A percentile compares a stretch with the other conserved stretches of the same genome.
These are phyloP conservation scores for Megastigmus dorsalis DNA, from an alignment of 2,888 invertebrate genomes.

Conservation along the genomic window DNA sequence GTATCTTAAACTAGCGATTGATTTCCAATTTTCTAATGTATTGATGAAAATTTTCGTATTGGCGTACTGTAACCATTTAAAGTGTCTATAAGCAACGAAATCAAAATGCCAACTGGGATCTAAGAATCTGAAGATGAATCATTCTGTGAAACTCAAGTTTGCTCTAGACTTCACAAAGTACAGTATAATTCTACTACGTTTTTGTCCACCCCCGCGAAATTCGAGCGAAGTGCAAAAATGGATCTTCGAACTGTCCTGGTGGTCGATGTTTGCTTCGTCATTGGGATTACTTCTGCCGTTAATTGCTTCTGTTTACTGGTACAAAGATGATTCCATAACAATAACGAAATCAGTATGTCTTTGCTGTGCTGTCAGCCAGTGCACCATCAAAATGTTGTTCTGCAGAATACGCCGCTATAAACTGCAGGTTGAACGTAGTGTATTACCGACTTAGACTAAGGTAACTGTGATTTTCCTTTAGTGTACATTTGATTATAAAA, in stretches of 20 bases:
- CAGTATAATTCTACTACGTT: conserved; percentile 17
- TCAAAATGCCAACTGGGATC: neutral
- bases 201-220: conserved; percentile 28
- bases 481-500: too few relatives aligned
- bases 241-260: conserved; percentile 43
- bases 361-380: conserved; percentile 43
- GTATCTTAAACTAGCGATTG: neutral
- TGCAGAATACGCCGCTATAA: conserved; percentile 43
- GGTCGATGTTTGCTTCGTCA: conserved; percentile 33
- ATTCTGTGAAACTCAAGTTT: neutral
- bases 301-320: conserved; percentile 19
- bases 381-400: conserved; percentile 33
- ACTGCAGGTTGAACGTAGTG: conserved; percentile 56
- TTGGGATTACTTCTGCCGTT: conserved; percentile 50
- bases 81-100: neutral
- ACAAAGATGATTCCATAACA: conserved; percentile 44
- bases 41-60: neutral
- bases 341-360: conserved; percentile 54
- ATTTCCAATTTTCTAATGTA: neutral
- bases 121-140: neutral
- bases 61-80: neutral
- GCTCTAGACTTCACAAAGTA: conserved; percentile 38
- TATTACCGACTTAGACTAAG: too few relatives aligned
- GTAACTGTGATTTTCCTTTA: neutral
- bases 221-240: conserved; percentile 10